phyloP scores from a whole-genome alignment of 2,888 invertebrate genomes.

The Liopterus haemorrhoidalis region DNA sequence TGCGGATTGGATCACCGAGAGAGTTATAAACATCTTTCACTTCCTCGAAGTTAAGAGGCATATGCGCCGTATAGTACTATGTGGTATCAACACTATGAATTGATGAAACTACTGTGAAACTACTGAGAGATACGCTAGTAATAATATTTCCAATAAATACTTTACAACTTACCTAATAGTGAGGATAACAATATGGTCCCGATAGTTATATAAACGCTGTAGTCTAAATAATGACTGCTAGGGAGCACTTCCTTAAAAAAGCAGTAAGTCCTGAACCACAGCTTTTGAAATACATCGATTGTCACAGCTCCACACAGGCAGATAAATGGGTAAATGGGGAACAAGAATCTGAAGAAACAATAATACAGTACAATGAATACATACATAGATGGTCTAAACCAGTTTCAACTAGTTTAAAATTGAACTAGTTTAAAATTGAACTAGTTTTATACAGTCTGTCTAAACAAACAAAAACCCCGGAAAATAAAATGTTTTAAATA shows the following conservation, averaged over 20 bases:
- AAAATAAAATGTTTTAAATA: no score
- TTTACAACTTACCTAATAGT: constrained; percentile 42
- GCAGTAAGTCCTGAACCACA: constrained; percentile 54
- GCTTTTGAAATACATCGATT: constrained; percentile 72
- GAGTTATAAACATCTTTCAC: no score
- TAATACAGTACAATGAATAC: constrained; percentile 45
- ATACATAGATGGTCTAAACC: no score
- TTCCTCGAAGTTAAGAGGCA: no score
- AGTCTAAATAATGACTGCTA: constrained; percentile 64
- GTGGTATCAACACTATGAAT: no score
- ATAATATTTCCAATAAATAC: constrained; percentile 5
- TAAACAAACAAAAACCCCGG: no score
- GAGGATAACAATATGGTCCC: constrained; percentile 55
- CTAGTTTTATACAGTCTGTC: no score
- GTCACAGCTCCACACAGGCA: constrained; percentile 75
- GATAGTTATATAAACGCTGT: constrained; percentile 67
- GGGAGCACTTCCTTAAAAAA: constrained; percentile 43
- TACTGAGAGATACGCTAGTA: neutral
- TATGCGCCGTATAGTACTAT: no score
- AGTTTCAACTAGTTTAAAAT: constrained; percentile 33
- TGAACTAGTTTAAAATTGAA: no score
- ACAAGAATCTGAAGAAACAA: constrained; percentile 64
- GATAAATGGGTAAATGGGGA: constrained; percentile 90
- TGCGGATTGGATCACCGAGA: no score
- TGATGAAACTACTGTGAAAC: no score